Conservation (phyloP, 2,888 invertebrate species). For the Ischnus inquisitorius region DNA sequence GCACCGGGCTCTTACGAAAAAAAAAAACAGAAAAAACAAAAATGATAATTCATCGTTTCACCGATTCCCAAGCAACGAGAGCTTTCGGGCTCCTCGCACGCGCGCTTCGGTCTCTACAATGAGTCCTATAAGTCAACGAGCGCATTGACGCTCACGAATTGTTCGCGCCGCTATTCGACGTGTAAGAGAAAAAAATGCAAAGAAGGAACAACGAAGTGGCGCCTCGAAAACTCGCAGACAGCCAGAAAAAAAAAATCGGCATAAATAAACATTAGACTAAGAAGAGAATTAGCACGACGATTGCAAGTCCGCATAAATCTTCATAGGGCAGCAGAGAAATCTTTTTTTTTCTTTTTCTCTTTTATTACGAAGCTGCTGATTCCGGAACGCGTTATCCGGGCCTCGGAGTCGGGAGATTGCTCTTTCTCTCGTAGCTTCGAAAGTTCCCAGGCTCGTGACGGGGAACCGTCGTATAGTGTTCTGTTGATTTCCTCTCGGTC, state of each 20-base stretch:
- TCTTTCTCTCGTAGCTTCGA: neutral
- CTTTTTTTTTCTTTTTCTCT: constrained; percentile 8
- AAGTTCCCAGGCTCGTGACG: constrained; percentile 34
- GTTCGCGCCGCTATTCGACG: constrained; percentile 6
- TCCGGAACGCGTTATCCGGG: constrained; percentile 32
- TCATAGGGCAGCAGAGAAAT: neutral
- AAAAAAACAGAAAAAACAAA: constrained; percentile 34
- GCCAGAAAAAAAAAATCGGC: neutral
- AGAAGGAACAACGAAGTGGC: constrained; percentile 18
- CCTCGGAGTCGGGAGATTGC: neutral
- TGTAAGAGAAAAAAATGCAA: constrained; percentile 12
- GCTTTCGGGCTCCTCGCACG: neutral
- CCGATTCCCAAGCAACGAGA: constrained; percentile 45
- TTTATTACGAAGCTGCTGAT: constrained; percentile 5
- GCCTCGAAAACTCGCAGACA: constrained; percentile 40
- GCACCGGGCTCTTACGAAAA: neutral
- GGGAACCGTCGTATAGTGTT: neutral
- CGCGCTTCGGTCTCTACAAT: constrained; percentile 44
- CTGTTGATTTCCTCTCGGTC: constrained; percentile 2
- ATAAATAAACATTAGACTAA: neutral
- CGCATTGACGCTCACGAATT: constrained; percentile 65
- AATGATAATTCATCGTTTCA: constrained; percentile 48
- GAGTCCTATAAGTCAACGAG: constrained; percentile 59
- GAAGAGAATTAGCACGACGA: neutral
- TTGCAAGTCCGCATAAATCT: neutral